A percentile compares a stretch with the other conserved stretches of the same genome.
Evolutionary conservation across 1,140 invertebrate species (phyloP).

Genomic region (Paraescarpia echinospica): DNA sequence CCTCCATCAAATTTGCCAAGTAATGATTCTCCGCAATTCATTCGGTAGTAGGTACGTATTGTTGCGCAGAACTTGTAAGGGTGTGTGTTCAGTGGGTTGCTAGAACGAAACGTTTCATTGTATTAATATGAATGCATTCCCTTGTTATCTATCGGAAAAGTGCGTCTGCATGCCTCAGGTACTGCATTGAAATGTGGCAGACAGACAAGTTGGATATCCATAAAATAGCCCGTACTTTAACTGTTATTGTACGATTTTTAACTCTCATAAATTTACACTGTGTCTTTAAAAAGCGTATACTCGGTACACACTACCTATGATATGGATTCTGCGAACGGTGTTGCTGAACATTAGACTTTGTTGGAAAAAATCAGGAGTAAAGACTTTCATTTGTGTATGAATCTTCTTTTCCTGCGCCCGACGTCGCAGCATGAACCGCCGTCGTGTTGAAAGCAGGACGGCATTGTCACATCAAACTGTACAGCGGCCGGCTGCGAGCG

Average conservation of each 20-base stretch:
- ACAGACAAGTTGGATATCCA: too few species aligned
- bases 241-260: too few species aligned
- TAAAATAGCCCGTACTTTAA: too few species aligned
- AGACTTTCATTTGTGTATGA: background rate
- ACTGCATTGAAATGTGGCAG: too few species aligned
- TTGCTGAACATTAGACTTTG: too few species aligned
- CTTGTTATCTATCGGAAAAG: too few species aligned
- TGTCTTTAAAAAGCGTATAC: too few species aligned
- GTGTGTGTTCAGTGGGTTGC: background rate
- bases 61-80: background rate
- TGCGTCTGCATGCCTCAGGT: too few species aligned
- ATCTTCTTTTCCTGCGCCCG: background rate
- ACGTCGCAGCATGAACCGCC: background rate
- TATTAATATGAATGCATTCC: too few species aligned
- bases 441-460: background rate
- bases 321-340: too few species aligned
- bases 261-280: too few species aligned
- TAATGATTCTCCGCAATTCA: background rate
- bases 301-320: too few species aligned
- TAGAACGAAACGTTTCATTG: background rate
- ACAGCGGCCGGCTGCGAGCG: background rate
- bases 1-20: background rate
- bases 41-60: background rate
- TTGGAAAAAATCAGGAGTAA: background rate
- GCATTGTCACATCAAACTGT: background rate